Evolutionary conservation across 2,797 vertebrate species (phyloP).

Genomic region (Xerus rutilus): DNA sequence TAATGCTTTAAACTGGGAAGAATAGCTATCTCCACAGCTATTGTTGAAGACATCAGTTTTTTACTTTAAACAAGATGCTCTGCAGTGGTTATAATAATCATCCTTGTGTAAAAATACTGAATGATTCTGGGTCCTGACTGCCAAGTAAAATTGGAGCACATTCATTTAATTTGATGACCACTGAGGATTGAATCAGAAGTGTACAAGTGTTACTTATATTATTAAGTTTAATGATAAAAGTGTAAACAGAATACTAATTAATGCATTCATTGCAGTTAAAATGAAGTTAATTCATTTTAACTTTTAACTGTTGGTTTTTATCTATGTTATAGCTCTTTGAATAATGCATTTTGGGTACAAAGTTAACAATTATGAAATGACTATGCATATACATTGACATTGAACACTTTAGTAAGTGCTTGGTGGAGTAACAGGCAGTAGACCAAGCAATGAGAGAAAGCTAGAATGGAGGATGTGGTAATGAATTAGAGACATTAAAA

Average conservation of each 20-base stretch:
- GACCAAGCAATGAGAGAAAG: background rate
- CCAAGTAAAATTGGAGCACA: constrained; percentile 1
- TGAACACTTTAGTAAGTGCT: background rate
- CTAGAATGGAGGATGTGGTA: background rate
- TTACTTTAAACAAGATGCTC: constrained; percentile 53
- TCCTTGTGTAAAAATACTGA: constrained; percentile 49
- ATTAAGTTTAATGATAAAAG: constrained; percentile 9
- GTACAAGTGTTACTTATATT: background rate
- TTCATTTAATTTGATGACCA: background rate
- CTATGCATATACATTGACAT: background rate
- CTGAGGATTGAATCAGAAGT: constrained; percentile 38
- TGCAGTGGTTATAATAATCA: constrained; percentile 29
- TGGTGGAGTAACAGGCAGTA: background rate
- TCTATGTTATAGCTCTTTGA: background rate
- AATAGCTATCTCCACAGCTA: background rate
- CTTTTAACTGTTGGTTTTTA: constrained; percentile 29
- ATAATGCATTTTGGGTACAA: background rate
- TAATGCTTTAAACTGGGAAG: constrained; percentile 17
- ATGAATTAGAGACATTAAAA: background rate
- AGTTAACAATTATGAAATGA: constrained; percentile 2
- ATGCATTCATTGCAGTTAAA: background rate
- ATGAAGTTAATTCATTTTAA: too few species aligned
- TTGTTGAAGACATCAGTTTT: background rate
- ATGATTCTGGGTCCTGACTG: background rate
- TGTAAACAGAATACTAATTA: constrained; percentile 11